Percentiles rank a stretch among this genome's conserved stretches.
phyloP scores from a whole-genome alignment of 2,113 vertebrate genomes.

The Cynopterus brachyotis region DNA sequence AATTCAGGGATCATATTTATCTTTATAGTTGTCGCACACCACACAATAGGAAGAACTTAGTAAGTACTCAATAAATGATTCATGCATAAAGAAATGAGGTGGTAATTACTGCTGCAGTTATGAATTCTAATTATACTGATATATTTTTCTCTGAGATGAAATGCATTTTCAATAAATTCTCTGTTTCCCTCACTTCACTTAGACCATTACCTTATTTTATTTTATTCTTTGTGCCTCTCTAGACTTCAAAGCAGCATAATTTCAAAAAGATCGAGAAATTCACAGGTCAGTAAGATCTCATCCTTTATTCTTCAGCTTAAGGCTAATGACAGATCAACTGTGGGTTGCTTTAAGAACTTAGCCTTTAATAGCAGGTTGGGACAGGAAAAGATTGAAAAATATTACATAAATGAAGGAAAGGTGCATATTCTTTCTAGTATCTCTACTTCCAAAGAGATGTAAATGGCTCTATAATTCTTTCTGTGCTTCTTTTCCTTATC shows the following conservation, averaged over 20 bases:
- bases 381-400: neutral
- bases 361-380: neutral
- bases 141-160: neutral
- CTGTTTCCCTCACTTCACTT: no score
- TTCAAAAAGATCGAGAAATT: slow-evolving; percentile 29
- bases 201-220: slow-evolving; percentile 21
- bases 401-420: neutral
- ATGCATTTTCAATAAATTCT: neutral
- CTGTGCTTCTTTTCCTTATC: neutral
- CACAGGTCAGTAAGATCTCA: slow-evolving; percentile 53
- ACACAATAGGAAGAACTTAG: neutral
- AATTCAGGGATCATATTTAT: neutral
- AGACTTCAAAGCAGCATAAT: slow-evolving; percentile 55
- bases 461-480: neutral
- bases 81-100: neutral
- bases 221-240: slow-evolving; percentile 53
- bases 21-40: neutral
- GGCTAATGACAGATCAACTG: neutral
- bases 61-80: slow-evolving; percentile 1
- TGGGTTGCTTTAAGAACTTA: neutral
- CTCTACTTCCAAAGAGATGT: neutral
- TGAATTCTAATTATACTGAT: neutral
- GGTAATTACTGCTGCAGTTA: neutral
- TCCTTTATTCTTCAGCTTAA: neutral
- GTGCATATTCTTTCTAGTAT: neutral